Percentiles rank a stretch among this genome's conserved stretches.
Conservation (phyloP, 2,888 invertebrate species). For the Horisme vitalbata region DNA sequence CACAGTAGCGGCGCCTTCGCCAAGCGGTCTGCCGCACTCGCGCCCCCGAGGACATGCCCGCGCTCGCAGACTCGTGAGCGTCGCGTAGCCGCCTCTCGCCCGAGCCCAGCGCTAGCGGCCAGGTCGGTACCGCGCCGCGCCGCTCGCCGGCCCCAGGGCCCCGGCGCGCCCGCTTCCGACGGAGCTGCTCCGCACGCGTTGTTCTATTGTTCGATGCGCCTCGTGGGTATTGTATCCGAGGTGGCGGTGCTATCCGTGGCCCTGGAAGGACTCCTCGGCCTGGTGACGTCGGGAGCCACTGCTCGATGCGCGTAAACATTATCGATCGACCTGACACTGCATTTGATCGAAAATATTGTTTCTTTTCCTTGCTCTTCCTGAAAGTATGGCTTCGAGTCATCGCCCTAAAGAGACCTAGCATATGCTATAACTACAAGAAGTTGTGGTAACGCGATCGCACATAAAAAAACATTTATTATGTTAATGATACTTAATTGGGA, state of each 20-base stretch:
- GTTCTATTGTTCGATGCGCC: slow-evolving; percentile 6
- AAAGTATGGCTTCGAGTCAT: too few relatives aligned
- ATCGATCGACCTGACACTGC: slow-evolving; percentile 28
- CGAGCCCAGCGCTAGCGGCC: slow-evolving; percentile 18
- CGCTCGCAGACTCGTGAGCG: not conserved
- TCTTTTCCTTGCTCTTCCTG: too few relatives aligned
- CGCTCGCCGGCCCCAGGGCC: slow-evolving; percentile 1
- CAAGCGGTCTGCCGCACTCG: slow-evolving; percentile 11
- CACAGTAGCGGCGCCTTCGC: slow-evolving; percentile 7
- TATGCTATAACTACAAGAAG: not conserved
- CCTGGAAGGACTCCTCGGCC: too few relatives aligned
- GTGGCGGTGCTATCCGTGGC: too few relatives aligned
- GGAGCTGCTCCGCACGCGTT: not conserved
- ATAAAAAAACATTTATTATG: too few relatives aligned
- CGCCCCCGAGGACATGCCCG: slow-evolving; percentile 2
- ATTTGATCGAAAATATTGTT: slow-evolving; percentile 13
- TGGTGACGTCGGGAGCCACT: slow-evolving; percentile 2
- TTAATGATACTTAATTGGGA: too few relatives aligned
- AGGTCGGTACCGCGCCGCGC: not conserved
- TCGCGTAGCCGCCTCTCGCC: not conserved
- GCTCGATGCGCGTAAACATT: slow-evolving; percentile 26
- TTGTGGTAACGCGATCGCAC: too few relatives aligned
- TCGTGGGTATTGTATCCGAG: not conserved
- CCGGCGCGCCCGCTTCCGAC: not conserved
- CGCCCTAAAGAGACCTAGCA: too few relatives aligned